Conservation (phyloP, 2,888 invertebrate genomes). For the Liopterus haemorrhoidalis region DNA sequence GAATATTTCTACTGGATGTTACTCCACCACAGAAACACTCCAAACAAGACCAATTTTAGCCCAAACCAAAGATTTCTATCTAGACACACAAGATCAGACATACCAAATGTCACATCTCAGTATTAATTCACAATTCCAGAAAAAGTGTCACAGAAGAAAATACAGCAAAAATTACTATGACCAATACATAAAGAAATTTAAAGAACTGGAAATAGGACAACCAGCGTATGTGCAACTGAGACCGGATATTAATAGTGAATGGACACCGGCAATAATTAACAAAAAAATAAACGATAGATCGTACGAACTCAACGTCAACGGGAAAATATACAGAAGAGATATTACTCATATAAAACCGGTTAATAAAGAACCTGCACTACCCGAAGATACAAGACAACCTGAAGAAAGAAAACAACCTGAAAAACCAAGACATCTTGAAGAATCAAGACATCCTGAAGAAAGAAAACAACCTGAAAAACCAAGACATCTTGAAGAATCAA, state of each 20-base stretch:
- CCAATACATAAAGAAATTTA: too few species aligned
- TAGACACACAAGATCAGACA: conserved; percentile 18
- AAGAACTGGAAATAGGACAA: conserved; percentile 5
- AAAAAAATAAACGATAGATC: conserved; percentile 6
- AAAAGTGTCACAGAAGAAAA: conserved; percentile 1
- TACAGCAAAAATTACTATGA: not conserved
- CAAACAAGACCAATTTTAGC: conserved; percentile 25
- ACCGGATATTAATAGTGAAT: not conserved
- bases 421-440: not conserved
- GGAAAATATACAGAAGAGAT: conserved; percentile 6
- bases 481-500: not conserved
- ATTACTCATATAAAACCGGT: conserved; percentile 7
- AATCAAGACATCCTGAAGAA: not conserved
- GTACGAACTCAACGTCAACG: not conserved
- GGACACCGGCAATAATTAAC: conserved; percentile 3
- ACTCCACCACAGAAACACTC: conserved; percentile 30
- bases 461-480: not conserved
- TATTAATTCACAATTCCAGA: not conserved
- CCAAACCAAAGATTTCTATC: conserved; percentile 26
- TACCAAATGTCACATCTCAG: conserved; percentile 8
- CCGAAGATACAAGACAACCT: not conserved
- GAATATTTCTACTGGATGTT: conserved; percentile 25
- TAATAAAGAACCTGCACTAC: not conserved
- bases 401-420: conserved; percentile 3
- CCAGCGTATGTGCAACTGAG: conserved; percentile 4